Base-by-base conservation (phyloP, 2,113 vertebrate genomes). In the Calyptommatus sinebrachiatus region DNA sequence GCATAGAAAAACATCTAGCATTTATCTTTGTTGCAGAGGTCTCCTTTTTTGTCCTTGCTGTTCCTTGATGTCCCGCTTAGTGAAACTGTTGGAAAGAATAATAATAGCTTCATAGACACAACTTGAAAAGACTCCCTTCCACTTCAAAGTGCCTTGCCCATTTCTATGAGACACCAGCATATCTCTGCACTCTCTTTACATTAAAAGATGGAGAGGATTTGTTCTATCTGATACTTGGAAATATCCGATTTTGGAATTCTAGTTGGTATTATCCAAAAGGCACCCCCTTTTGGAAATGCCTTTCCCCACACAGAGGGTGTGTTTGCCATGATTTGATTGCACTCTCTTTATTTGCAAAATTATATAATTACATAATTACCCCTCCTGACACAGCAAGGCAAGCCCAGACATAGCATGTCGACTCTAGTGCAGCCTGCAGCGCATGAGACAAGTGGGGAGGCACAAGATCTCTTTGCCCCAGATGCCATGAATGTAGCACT, bases 1-100 rank as follows among this genome's bases (percentile, higher is more conserved):
- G 60, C 26, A 20, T 53, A 57, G 69, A 84, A 79, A 83, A 80
- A 72, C 18, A 26, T 21, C 69, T 57, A 28, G 57, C 11, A 20
- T 84, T 88, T 35, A 78, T 45, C 66, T 14, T 67, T 80, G 7
- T 76, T 26, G 29, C 0, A 71, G n/a, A 80, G 5, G 14, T 85
- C 86, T 88, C 83, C 71, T 2, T 35, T 81, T 80, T 22, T 72
- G 24, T 80, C 45, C 46, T 88, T 89, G 73, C 77, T 78, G 60
- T 84, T 86, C 74, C 65, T 48, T 86, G 71, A 83, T 48, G 78
- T 24, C 14, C 79, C 80, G 63, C 66, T 75, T 85, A 1, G 1
- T 53, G 76, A 85, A 20, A 53, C 31, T 26, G 75, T 29, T 5
- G 57, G 24, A 46, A 78, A 65, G 65, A 20, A 26, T 86, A 83